Evolutionary conservation across 2,888 invertebrate genomes (phyloP).

Genomic region (Drosophila bunnanda): DNA sequence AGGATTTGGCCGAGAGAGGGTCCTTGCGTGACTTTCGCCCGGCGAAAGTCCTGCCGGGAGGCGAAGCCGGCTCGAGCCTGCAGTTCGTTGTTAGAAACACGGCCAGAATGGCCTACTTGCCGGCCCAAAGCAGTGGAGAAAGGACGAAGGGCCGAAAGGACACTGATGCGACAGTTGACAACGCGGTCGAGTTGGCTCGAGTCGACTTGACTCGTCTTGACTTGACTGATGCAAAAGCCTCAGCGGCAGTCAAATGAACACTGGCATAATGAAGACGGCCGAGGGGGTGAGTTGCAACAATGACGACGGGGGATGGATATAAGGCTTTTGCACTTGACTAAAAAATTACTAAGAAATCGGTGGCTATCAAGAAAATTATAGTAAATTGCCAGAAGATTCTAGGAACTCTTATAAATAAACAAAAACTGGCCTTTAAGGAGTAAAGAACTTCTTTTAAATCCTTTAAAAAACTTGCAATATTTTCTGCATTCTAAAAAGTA

Average conservation of each 20-base stretch:
- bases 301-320: not conserved
- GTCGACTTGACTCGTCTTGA: constrained; percentile 51
- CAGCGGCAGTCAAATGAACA: constrained; percentile 43
- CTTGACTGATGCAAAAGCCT: constrained; percentile 57
- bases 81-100: constrained; percentile 41
- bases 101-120: constrained; percentile 78
- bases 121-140: constrained; percentile 11
- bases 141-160: not conserved
- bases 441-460: not conserved
- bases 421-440: not conserved
- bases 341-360: not conserved
- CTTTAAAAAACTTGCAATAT: not conserved
- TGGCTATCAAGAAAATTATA: not conserved
- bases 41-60: constrained; percentile 45
- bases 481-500: not conserved
- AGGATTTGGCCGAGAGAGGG: constrained; percentile 26
- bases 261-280: constrained; percentile 41
- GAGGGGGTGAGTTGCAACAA: constrained; percentile 12
- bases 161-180: constrained; percentile 53
- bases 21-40: constrained; percentile 67
- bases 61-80: constrained; percentile 63
- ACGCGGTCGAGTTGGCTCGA: constrained; percentile 60
- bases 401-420: no score
- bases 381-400: not conserved
- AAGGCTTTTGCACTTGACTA: not conserved